Evolutionary conservation across 2,113 vertebrate genomes (phyloP).

Genomic region (Procapra przewalskii): DNA sequence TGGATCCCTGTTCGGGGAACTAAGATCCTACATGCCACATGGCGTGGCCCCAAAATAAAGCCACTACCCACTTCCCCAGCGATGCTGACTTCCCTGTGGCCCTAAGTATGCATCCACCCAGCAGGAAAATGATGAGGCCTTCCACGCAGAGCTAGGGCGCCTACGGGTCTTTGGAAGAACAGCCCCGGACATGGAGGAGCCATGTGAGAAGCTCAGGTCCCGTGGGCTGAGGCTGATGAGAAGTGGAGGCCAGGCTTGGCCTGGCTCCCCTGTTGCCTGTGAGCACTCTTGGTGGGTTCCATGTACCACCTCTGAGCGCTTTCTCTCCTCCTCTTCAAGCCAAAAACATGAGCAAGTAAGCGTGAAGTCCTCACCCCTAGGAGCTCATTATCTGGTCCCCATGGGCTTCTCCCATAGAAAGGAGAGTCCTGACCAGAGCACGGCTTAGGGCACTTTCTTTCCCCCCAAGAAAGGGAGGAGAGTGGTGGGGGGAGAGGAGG

Average conservation of each 20-base stretch:
- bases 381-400: too few relatives aligned
- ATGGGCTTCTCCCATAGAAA: not conserved
- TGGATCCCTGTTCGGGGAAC: not conserved
- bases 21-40: not conserved
- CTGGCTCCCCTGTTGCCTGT: not conserved
- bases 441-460: not conserved
- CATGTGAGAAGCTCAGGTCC: not conserved
- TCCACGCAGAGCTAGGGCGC: not conserved
- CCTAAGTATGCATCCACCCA: not conserved
- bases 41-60: not conserved
- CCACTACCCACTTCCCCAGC: not conserved
- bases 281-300: not conserved
- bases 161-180: not conserved
- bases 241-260: not conserved
- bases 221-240: not conserved
- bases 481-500: not conserved
- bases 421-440: not conserved
- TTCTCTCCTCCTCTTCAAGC: not conserved
- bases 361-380: not conserved
- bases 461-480: too few relatives aligned
- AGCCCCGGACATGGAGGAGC: not conserved
- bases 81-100: not conserved
- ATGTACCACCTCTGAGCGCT: accelerated
- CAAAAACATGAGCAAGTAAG: not conserved
- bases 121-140: not conserved